phyloP scores from a whole-genome alignment of 92 coral and sea anemone genomes.

The Micromussa lordhowensis region DNA sequence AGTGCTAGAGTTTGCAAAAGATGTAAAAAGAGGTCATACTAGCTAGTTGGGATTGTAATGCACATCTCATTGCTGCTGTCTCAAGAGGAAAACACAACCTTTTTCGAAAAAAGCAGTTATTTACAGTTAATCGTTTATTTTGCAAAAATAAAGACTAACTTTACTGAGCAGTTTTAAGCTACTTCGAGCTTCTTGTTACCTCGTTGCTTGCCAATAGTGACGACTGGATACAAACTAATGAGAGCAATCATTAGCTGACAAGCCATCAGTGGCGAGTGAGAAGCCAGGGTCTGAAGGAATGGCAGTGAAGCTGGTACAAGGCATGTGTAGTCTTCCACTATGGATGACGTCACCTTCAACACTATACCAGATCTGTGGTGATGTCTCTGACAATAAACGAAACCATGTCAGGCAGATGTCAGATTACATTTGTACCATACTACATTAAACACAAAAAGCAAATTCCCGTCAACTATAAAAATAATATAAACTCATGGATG shows the following conservation, averaged over 20 bases:
- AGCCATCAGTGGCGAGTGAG: conserved; percentile 87
- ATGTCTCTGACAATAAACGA: conserved; percentile 68
- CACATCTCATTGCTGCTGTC: too few species aligned
- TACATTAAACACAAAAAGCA: too few species aligned
- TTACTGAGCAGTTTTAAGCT: too few species aligned
- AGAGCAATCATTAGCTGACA: conserved; percentile 83
- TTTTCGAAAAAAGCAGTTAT: too few species aligned
- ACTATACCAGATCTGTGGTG: conserved; percentile 75
- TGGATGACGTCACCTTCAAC: conserved; percentile 75
- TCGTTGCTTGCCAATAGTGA: neutral
- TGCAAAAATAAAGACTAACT: too few species aligned
- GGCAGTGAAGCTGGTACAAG: conserved; percentile 92
- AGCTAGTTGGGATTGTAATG: too few species aligned
- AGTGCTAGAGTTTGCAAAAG: too few species aligned
- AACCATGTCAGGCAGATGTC: neutral
- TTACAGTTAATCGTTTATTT: too few species aligned
- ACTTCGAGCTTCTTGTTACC: conserved; percentile 3
- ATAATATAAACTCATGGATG: too few species aligned
- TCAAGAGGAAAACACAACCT: too few species aligned
- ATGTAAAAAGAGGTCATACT: too few species aligned
- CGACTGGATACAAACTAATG: conserved; percentile 66
- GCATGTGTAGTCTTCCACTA: conserved; percentile 88
- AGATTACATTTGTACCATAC: neutral
- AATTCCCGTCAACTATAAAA: too few species aligned
- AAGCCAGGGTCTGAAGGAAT: conserved; percentile 74